phyloP scores from a whole-genome alignment of 1,140 invertebrate species.

The Dendrolimus kikuchii region DNA sequence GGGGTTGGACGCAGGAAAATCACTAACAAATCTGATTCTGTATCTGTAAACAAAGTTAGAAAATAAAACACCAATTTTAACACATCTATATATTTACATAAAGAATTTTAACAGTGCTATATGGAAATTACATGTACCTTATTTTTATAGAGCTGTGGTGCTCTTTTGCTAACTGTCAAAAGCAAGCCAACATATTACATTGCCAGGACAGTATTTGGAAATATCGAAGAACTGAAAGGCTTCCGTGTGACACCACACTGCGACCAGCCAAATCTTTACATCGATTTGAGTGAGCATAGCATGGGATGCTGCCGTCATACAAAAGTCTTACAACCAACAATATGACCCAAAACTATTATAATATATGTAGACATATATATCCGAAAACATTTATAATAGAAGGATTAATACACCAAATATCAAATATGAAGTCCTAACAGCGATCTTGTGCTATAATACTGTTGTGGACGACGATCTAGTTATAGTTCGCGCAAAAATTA shows the following conservation, averaged over 20 bases:
- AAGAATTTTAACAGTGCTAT: constrained; percentile 68
- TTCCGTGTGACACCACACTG: constrained; percentile 47
- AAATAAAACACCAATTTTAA: constrained; percentile 61
- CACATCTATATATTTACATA: constrained; percentile 72
- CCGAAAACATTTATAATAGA: constrained; percentile 18
- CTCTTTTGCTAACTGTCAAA: constrained; percentile 28
- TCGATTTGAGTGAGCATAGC: constrained; percentile 58
- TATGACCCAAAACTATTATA: constrained; percentile 16
- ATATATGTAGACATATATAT: constrained; percentile 14
- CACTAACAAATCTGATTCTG: not conserved
- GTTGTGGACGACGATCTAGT: constrained; percentile 4
- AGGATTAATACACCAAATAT: constrained; percentile 1
- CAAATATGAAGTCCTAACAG: constrained; percentile 5
- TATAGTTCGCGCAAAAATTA: no score
- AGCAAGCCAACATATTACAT: constrained; percentile 49
- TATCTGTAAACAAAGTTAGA: not conserved
- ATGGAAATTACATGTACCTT: constrained; percentile 51
- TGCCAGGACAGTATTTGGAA: constrained; percentile 53
- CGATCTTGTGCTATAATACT: constrained; percentile 31
- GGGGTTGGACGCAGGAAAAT: not conserved
- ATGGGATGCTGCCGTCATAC: constrained; percentile 60
- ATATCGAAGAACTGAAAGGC: constrained; percentile 37
- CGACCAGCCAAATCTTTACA: constrained; percentile 53
- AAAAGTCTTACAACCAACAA: constrained; percentile 37
- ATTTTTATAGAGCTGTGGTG: constrained; percentile 42